Conservation (phyloP, 2,888 invertebrate genomes). For the Amorpha juglandis region DNA sequence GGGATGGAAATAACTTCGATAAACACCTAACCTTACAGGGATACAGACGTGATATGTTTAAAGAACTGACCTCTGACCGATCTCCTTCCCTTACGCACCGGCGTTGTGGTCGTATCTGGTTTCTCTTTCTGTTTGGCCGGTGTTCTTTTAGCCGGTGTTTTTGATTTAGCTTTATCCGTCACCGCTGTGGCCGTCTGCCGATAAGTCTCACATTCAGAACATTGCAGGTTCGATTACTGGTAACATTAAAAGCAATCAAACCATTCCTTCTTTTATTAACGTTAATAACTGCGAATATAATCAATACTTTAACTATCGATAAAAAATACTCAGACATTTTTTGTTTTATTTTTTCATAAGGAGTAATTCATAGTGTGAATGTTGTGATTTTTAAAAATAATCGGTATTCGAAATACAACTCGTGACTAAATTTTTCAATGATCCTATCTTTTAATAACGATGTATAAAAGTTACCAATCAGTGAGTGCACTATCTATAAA, state of each 20-base stretch:
- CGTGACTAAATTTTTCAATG: background rate
- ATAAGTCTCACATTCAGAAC: background rate
- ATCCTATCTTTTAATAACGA: too few relatives aligned
- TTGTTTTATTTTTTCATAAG: background rate
- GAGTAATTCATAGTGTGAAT: background rate
- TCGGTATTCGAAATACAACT: background rate
- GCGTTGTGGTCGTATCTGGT: constrained; percentile 44
- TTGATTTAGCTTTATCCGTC: constrained; percentile 65
- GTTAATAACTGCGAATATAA: background rate
- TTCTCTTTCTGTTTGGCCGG: constrained; percentile 52
- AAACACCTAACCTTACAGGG: too few relatives aligned
- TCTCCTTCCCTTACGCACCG: constrained; percentile 60
- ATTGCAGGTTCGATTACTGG: constrained; percentile 27
- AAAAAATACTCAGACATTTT: background rate
- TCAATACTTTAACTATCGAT: background rate
- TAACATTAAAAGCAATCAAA: constrained; percentile 8
- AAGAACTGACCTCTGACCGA: constrained; percentile 51
- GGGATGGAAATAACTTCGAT: too few relatives aligned
- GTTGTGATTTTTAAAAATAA: background rate
- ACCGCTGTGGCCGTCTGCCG: constrained; percentile 75
- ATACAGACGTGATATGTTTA: background rate
- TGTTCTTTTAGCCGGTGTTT: constrained; percentile 57
- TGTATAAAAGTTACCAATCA: too few relatives aligned
- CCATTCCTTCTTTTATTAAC: constrained; percentile 18
- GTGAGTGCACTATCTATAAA: too few relatives aligned